These are phyloP conservation scores for Melanerpes formicivorus DNA, from an alignment of 2,113 vertebrate species.

Conservation along the genomic window DNA sequence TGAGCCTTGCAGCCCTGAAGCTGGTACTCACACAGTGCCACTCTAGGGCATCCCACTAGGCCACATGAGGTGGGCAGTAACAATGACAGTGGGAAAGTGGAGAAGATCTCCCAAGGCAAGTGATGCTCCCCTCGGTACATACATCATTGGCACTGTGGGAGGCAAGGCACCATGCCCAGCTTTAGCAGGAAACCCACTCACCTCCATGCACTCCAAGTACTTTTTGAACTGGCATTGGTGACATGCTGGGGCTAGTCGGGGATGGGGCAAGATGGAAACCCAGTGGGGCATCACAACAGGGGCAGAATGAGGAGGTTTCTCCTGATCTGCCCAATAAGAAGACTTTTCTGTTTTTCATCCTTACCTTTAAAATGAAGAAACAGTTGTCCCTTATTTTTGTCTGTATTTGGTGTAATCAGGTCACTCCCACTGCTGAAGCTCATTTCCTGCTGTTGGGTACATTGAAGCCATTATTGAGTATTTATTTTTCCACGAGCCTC, in stretches of 20 bases:
- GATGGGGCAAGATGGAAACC: rapidly evolving
- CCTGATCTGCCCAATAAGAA: neutral
- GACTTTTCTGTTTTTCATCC: no score
- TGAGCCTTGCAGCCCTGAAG: neutral
- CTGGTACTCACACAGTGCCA: no score
- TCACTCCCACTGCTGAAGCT: neutral
- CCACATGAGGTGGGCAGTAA: no score
- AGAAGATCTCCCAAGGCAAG: neutral
- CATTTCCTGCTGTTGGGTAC: constrained; percentile 15
- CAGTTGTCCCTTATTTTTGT: neutral
- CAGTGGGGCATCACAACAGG: rapidly evolving
- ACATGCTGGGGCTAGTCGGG: rapidly evolving
- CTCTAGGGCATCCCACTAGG: no score
- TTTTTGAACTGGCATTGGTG: neutral
- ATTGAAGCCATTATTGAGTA: neutral
- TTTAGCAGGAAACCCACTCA: neutral
- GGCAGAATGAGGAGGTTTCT: neutral
- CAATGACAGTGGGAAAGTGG: neutral
- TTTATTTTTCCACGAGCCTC: constrained; percentile 20
- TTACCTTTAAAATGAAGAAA: neutral
- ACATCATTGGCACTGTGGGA: neutral
- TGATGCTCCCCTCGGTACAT: neutral
- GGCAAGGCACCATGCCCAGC: no score
- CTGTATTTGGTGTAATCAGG: neutral
- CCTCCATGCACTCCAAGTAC: rapidly evolving